A percentile compares a stretch with the other conserved stretches of the same genome.
Conservation (phyloP, 2,888 invertebrate species). For the Abrostola triplasia region DNA sequence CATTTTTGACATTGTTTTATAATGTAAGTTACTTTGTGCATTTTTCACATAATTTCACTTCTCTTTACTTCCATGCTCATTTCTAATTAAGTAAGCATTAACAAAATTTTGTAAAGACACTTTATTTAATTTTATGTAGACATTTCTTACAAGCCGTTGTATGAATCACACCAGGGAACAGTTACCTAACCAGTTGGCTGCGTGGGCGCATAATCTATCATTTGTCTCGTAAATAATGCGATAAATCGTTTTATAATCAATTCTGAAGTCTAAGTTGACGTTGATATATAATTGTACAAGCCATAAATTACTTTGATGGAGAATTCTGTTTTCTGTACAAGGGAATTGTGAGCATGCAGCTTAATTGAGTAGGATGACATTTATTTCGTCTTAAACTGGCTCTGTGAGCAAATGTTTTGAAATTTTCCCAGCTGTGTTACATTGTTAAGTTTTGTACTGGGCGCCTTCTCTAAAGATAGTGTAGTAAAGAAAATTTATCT, state of each 20-base stretch:
- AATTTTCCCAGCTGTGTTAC: neutral
- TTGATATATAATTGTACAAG: conserved; percentile 40
- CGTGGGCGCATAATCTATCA: conserved; percentile 54
- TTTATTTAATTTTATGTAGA: conserved; percentile 17
- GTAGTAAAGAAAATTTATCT: too few species aligned
- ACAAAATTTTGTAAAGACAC: conserved; percentile 5
- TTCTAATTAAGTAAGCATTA: neutral
- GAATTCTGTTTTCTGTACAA: conserved; percentile 33
- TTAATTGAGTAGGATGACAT: conserved; percentile 15
- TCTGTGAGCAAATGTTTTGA: conserved; percentile 13
- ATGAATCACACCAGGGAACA: conserved; percentile 36
- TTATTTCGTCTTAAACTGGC: conserved; percentile 11
- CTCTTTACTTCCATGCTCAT: too few species aligned
- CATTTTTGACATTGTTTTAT: too few species aligned
- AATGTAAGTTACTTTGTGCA: too few species aligned
- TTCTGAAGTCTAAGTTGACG: conserved; percentile 31
- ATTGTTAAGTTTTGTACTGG: neutral
- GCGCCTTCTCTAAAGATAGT: neutral
- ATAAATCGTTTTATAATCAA: conserved; percentile 50
- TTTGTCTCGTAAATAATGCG: conserved; percentile 50
- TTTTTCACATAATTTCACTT: too few species aligned
- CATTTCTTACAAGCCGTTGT: conserved; percentile 22
- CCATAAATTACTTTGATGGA: conserved; percentile 44
- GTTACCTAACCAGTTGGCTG: conserved; percentile 24
- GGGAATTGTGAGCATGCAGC: conserved; percentile 22